Conservation (phyloP, 2,888 invertebrate genomes). For the Tenodera sinensis region DNA sequence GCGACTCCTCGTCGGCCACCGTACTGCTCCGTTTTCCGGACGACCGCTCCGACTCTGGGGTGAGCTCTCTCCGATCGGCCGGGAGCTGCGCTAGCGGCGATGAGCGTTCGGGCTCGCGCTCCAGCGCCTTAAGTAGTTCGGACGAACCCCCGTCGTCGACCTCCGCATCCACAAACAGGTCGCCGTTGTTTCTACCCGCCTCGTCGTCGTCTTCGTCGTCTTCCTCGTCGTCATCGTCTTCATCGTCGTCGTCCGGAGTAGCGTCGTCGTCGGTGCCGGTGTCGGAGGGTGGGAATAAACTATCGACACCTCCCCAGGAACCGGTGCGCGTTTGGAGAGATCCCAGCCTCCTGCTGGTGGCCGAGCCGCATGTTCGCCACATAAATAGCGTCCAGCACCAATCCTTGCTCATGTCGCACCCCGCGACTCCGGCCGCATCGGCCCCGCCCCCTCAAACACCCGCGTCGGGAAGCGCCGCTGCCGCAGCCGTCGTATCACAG, state of each 20-base stretch:
- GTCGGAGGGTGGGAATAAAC: slow-evolving; percentile 25
- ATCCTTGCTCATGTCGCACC: slow-evolving; percentile 57
- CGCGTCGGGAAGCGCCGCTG: slow-evolving; percentile 37
- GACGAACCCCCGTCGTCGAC: slow-evolving; percentile 57
- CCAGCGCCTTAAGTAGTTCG: slow-evolving; percentile 70
- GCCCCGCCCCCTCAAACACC: slow-evolving; percentile 31
- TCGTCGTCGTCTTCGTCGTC: slow-evolving; percentile 9
- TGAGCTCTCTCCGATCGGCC: slow-evolving; percentile 70
- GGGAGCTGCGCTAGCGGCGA: slow-evolving; percentile 57
- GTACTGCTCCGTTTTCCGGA: slow-evolving; percentile 42
- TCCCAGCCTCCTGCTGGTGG: slow-evolving; percentile 51
- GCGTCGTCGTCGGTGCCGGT: slow-evolving; percentile 29
- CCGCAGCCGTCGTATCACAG: slow-evolving; percentile 35
- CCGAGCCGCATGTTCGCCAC: slow-evolving; percentile 54
- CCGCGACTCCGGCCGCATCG: slow-evolving; percentile 40
- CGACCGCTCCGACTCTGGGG: slow-evolving; percentile 58
- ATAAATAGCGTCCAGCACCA: slow-evolving; percentile 60
- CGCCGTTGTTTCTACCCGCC: slow-evolving; percentile 19
- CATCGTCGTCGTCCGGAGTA: slow-evolving; percentile 25
- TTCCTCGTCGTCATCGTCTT: slow-evolving; percentile 32
- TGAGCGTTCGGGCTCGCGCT: slow-evolving; percentile 72
- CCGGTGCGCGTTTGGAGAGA: slow-evolving; percentile 55
- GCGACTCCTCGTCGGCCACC: slow-evolving; percentile 27
- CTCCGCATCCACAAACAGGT: not conserved
- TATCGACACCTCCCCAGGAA: slow-evolving; percentile 19